Conservation (phyloP, 1,140 invertebrate genomes). For the Papilio glaucus region DNA sequence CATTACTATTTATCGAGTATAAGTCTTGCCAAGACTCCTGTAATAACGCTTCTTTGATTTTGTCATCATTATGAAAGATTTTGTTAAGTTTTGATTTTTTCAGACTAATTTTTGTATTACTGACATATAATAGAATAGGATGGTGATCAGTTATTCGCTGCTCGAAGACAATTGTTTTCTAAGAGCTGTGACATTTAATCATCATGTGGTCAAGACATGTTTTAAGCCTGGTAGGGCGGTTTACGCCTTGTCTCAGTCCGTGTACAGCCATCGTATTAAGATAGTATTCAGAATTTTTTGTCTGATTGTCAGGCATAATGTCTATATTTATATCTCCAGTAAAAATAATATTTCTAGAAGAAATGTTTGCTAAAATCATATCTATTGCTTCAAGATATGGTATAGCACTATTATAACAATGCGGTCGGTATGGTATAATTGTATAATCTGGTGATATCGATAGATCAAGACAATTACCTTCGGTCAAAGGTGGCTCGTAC, state of each 20-base stretch:
- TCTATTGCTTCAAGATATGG: too few relatives aligned
- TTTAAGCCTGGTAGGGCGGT: conserved; percentile 11
- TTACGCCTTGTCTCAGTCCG: conserved; percentile 22
- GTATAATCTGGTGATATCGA: conserved; percentile 25
- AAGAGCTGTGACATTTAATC: background rate
- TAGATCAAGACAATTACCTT: conserved; percentile 42
- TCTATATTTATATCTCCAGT: conserved; percentile 39
- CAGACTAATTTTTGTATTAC: background rate
- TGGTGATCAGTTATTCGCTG: background rate
- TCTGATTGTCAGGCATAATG: conserved; percentile 19
- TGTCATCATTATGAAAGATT: too few relatives aligned
- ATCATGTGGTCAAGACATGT: conserved; percentile 31
- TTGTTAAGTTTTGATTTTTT: too few relatives aligned
- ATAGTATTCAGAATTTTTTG: conserved; percentile 7
- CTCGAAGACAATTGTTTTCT: conserved; percentile 19
- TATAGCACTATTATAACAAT: background rate
- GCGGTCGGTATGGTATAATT: conserved; percentile 40
- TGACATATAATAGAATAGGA: conserved; percentile 2
- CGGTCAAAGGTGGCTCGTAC: conserved; percentile 30
- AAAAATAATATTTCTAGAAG: conserved; percentile 36
- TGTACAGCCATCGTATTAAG: conserved; percentile 25
- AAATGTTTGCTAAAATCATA: too few relatives aligned
- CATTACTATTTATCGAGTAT: background rate
- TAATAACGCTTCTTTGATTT: too few relatives aligned
- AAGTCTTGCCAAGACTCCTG: too few relatives aligned